A percentile compares a stretch with the other conserved stretches of the same genome.
Evolutionary conservation across 2,113 vertebrate species (phyloP).

Genomic region (Malurus melanocephalus): DNA sequence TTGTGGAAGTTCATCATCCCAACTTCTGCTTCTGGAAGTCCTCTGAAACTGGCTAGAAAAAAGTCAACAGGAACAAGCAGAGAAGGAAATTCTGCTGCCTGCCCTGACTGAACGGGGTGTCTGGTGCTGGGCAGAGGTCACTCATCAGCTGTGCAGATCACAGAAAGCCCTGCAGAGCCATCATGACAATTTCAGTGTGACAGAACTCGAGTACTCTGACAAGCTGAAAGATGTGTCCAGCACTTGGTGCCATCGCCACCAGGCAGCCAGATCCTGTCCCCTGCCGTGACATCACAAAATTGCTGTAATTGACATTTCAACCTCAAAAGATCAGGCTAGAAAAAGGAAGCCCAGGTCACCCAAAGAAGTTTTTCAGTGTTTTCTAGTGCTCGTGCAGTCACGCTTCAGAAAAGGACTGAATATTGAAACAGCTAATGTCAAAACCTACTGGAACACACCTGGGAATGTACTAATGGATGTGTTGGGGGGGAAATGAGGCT

Average conservation of each 20-base stretch:
- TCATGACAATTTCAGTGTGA: background rate
- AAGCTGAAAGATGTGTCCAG: background rate
- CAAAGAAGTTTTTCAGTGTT: background rate
- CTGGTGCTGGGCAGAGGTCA: background rate
- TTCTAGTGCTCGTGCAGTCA: background rate
- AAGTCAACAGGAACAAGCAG: background rate
- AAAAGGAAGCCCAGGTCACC: background rate
- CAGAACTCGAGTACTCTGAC: background rate
- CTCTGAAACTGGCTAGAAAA: background rate
- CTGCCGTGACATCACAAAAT: background rate
- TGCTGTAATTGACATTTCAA: background rate
- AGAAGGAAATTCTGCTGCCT: background rate
- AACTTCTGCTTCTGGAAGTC: background rate
- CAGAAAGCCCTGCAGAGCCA: background rate
- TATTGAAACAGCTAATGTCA: background rate
- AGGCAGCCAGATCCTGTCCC: background rate
- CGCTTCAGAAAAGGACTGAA: background rate
- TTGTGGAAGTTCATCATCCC: background rate
- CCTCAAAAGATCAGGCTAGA: background rate
- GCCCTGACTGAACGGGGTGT: background rate
- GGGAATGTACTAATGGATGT: background rate
- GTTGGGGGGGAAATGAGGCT: accelerated
- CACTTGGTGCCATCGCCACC: background rate
- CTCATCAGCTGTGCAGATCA: background rate
- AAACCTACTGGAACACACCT: background rate